These are phyloP conservation scores for Tupaia chinensis DNA, from an alignment of 2,113 vertebrate species.

Conservation along the genomic window DNA sequence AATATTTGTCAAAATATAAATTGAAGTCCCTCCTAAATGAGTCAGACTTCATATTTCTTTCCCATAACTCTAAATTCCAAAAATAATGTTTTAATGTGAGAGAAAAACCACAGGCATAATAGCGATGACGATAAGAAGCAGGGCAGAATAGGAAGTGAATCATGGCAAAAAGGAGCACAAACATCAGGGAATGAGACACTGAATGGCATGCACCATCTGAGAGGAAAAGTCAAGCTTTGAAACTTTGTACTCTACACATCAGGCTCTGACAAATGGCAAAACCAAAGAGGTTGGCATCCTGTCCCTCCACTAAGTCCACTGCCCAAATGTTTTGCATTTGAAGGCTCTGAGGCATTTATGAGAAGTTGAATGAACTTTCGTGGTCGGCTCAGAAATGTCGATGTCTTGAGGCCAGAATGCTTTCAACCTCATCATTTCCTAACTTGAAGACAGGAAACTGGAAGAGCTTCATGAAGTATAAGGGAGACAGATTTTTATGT, in stretches of 20 bases:
- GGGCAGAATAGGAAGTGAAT: slow-evolving; percentile 62
- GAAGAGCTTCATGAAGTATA: slow-evolving; percentile 78
- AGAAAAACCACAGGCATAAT: slow-evolving; percentile 64
- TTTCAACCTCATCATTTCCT: slow-evolving; percentile 81
- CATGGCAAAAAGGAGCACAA: not conserved
- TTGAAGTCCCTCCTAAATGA: slow-evolving; percentile 50
- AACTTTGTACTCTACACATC: slow-evolving; percentile 49
- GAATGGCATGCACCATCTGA: not conserved
- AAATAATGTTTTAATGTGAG: slow-evolving; percentile 34
- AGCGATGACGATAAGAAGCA: not conserved
- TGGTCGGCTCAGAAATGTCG: slow-evolving; percentile 79
- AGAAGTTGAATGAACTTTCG: slow-evolving; percentile 78
- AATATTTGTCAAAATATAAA: slow-evolving; percentile 83
- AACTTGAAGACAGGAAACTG: slow-evolving; percentile 81
- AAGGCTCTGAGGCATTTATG: slow-evolving; percentile 78
- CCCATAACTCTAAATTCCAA: slow-evolving; percentile 29
- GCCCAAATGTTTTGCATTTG: slow-evolving; percentile 81
- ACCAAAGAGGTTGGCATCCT: slow-evolving; percentile 42
- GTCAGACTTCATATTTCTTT: slow-evolving; percentile 28
- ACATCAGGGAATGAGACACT: slow-evolving; percentile 27
- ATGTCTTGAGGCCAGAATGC: slow-evolving; percentile 76
- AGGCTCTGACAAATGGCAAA: slow-evolving; percentile 23
- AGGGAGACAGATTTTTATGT: slow-evolving; percentile 80
- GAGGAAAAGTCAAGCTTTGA: slow-evolving; percentile 8
- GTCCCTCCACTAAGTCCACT: slow-evolving; percentile 43